These are phyloP conservation scores for Sakesphorus luctuosus DNA, from an alignment of 2,113 vertebrate species.

Conservation along the genomic window DNA sequence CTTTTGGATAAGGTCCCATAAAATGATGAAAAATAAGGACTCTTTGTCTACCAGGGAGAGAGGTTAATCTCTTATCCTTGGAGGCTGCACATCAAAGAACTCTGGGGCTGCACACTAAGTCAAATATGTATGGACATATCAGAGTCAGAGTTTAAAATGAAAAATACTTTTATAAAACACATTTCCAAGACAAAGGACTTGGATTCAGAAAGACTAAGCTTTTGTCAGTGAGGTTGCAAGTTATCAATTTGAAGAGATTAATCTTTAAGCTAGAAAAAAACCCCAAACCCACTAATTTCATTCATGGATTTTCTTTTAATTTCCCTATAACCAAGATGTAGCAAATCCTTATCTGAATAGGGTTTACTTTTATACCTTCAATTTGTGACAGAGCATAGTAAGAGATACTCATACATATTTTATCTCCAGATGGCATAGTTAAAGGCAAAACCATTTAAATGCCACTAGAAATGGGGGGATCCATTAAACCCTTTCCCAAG, in stretches of 20 bases:
- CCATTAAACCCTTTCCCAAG: conserved; percentile 28
- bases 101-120: background rate
- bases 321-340: background rate
- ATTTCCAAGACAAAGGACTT: background rate
- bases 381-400: conserved; percentile 5
- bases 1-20: background rate
- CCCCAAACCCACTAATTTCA: background rate
- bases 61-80: background rate
- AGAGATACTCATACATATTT: conserved; percentile 13
- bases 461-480: background rate
- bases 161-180: background rate
- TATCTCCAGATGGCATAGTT: background rate
- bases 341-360: background rate
- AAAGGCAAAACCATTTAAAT: conserved; percentile 24
- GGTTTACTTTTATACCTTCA: background rate
- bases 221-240: background rate
- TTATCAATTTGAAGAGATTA: background rate
- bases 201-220: background rate
- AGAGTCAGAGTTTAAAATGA: background rate
- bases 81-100: background rate
- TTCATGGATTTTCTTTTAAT: background rate
- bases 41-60: background rate
- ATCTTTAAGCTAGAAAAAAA: background rate
- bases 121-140: background rate
- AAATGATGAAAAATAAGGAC: conserved; percentile 6